phyloP scores from a whole-genome alignment of 2,113 vertebrate genomes.

The Macrotus californicus region DNA sequence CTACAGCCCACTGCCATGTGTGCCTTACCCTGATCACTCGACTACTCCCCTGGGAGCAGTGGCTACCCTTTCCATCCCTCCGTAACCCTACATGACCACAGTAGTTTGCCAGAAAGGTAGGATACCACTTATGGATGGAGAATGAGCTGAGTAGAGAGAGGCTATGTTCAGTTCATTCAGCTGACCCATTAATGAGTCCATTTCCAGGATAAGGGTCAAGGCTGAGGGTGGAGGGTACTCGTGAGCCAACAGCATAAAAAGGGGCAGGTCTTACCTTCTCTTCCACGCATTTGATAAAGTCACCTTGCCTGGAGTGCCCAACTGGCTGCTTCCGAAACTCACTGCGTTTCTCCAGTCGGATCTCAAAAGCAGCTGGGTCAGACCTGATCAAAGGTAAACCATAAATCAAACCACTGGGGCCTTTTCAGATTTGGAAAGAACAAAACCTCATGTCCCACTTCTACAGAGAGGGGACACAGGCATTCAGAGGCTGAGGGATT shows the following conservation, averaged over 20 bases:
- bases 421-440: constrained; percentile 37
- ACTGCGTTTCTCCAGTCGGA: constrained; percentile 83
- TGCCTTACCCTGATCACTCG: not conserved
- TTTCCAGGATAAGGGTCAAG: not conserved
- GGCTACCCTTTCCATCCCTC: not conserved
- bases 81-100: not conserved
- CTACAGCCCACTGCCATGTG: not conserved
- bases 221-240: not conserved
- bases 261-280: constrained; percentile 79
- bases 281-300: constrained; percentile 88
- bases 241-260: not conserved
- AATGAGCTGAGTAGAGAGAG: not conserved
- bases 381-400: constrained; percentile 77
- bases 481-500: not conserved
- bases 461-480: not conserved
- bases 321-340: constrained; percentile 85
- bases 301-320: constrained; percentile 87
- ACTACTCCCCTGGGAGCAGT: not conserved
- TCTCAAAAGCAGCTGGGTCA: constrained; percentile 88
- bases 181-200: not conserved
- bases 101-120: not conserved
- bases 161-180: not conserved
- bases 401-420: not conserved
- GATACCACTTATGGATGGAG: not conserved
- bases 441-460: not conserved